Percentiles rank a stretch among this genome's conserved stretches.
Evolutionary conservation across 2,797 vertebrate species (phyloP).

Genomic region (Pipistrellus kuhlii): DNA sequence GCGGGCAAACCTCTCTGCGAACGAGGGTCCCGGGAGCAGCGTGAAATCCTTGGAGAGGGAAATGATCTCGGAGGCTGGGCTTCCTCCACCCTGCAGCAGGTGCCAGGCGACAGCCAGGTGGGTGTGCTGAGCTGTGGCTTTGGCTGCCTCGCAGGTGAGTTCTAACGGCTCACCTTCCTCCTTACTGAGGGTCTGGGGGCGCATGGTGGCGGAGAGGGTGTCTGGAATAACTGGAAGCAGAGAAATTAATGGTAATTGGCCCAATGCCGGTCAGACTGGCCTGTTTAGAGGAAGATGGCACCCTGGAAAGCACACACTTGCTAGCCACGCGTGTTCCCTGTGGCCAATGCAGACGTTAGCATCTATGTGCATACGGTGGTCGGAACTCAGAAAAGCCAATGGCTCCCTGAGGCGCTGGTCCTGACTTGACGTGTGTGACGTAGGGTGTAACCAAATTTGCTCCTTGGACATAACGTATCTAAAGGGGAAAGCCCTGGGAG

Average conservation of each 20-base stretch:
- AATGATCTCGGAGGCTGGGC: constrained; percentile 73
- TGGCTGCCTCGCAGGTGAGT: constrained; percentile 91
- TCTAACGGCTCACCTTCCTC: constrained; percentile 89
- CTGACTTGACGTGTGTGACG: background rate
- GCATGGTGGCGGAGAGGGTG: constrained; percentile 88
- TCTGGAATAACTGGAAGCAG: constrained; percentile 91
- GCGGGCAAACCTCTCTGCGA: constrained; percentile 70
- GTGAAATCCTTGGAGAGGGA: constrained; percentile 86
- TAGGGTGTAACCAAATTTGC: constrained; percentile 14
- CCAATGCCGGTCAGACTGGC: background rate
- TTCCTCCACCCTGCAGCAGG: constrained; percentile 77
- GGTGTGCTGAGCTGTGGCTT: constrained; percentile 93
- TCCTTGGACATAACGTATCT: constrained; percentile 5
- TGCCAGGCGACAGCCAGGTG: constrained; percentile 94
- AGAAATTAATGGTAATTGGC: background rate
- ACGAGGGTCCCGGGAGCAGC: constrained; percentile 82
- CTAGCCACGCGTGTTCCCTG: background rate
- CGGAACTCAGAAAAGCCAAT: background rate
- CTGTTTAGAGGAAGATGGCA: background rate
- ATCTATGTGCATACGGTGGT: background rate
- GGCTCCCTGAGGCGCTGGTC: background rate
- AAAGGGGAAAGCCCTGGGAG: background rate
- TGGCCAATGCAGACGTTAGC: background rate
- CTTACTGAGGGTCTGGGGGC: constrained; percentile 68
- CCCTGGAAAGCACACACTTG: background rate